Evolutionary conservation across 2,113 vertebrate genomes (phyloP).

Genomic region (Cyprinus carpio): DNA sequence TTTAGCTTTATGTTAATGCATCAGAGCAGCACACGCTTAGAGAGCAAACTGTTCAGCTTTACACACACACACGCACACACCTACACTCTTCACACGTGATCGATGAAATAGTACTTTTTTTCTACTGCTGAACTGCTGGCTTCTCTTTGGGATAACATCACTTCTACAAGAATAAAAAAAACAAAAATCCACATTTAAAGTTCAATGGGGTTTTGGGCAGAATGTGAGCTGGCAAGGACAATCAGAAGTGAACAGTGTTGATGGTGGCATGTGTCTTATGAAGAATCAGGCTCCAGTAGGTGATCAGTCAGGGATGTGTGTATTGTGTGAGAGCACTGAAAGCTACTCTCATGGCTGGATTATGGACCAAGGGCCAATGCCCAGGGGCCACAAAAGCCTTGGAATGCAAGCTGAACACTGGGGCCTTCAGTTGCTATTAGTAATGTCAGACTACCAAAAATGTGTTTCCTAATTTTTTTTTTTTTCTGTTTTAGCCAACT

Average conservation of each 20-base stretch:
- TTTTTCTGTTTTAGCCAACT: not conserved
- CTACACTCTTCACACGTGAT: not conserved
- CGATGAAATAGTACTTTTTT: not conserved
- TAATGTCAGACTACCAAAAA: not conserved
- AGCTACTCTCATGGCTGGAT: not conserved
- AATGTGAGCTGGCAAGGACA: not conserved
- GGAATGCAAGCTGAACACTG: not conserved
- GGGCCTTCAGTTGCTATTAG: not conserved
- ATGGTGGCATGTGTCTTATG: not conserved
- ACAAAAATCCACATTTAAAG: not conserved
- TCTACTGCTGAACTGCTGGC: not conserved
- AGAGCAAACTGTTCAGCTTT: conserved; percentile 50
- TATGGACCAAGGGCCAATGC: not conserved
- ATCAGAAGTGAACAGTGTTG: not conserved
- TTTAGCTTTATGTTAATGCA: conserved; percentile 74
- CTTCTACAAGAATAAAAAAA: not conserved
- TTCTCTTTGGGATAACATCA: not conserved
- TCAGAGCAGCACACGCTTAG: conserved; percentile 52
- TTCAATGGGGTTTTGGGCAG: not conserved
- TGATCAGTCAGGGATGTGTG: not conserved
- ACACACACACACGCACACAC: not conserved
- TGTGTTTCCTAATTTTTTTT: not conserved
- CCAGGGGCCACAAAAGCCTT: not conserved
- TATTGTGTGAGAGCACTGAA: not conserved
- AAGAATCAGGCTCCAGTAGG: not conserved